Conservation (phyloP, 2,797 vertebrate genomes). For the Heterohyrax brucei region DNA sequence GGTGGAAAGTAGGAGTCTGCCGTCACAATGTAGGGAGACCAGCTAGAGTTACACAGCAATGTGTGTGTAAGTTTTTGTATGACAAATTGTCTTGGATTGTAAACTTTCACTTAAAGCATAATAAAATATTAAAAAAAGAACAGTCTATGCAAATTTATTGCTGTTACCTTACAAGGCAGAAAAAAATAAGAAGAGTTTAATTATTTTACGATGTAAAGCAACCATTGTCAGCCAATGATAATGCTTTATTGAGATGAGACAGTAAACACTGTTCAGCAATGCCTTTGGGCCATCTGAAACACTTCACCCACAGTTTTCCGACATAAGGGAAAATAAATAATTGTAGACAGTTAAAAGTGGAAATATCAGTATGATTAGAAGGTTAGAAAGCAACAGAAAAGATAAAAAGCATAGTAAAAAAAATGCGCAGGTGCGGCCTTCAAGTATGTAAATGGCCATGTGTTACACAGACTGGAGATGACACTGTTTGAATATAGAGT, state of each 20-base stretch:
- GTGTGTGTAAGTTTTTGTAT: too few species aligned
- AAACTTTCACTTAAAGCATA: too few species aligned
- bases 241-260: constrained; percentile 31
- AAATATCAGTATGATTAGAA: constrained; percentile 13
- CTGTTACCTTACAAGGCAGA: neutral
- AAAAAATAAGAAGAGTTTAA: neutral
- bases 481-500: neutral
- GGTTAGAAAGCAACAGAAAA: constrained; percentile 41
- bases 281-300: constrained; percentile 18
- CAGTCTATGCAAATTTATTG: constrained; percentile 24
- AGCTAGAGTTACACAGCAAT: too few species aligned
- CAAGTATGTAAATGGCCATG: neutral
- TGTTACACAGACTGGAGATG: neutral
- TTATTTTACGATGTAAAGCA: constrained; percentile 35
- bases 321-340: constrained; percentile 52
- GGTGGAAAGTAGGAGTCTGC: too few species aligned
- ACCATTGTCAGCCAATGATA: neutral
- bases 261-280: neutral
- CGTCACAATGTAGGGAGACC: too few species aligned
- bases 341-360: neutral
- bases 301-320: neutral
- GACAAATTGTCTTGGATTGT: too few species aligned
- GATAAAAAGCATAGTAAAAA: neutral
- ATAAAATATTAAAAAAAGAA: too few species aligned
- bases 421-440: neutral